Percentiles rank a stretch among this genome's conserved stretches.
Evolutionary conservation across 2,797 vertebrate species (phyloP).

Genomic region (Peromyscus eremicus): DNA sequence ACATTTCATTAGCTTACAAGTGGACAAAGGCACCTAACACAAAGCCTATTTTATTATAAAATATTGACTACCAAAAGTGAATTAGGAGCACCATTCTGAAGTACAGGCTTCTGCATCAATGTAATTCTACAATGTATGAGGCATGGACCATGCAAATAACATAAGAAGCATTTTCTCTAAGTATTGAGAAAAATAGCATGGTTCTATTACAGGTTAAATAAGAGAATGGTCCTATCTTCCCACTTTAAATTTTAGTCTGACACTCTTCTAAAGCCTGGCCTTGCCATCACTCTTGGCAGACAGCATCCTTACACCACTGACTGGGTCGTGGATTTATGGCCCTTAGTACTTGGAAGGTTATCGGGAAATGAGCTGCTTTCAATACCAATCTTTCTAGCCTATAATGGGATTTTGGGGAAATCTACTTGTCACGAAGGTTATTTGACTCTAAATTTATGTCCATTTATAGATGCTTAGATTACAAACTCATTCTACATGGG

Average conservation of each 20-base stretch:
- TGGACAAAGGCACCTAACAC: background rate
- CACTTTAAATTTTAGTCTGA: background rate
- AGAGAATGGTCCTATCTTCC: background rate
- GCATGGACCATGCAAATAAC: background rate
- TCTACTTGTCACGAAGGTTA: constrained; percentile 12
- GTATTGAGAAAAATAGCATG: background rate
- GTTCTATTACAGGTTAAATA: constrained; percentile 17
- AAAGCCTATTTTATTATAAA: background rate
- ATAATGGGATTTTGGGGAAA: constrained; percentile 45
- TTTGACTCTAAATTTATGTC: constrained; percentile 70
- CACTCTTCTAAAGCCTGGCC: background rate
- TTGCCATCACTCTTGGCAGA: constrained; percentile 21
- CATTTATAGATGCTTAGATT: constrained; percentile 45
- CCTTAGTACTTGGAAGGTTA: constrained; percentile 20
- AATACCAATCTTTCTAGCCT: constrained; percentile 50
- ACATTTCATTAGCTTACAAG: background rate
- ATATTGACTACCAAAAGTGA: background rate
- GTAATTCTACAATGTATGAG: background rate
- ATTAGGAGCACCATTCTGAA: background rate
- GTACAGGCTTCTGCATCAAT: background rate
- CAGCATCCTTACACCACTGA: background rate
- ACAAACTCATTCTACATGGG: constrained; percentile 61
- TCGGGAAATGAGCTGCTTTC: constrained; percentile 55
- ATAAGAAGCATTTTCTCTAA: background rate
- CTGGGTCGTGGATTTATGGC: constrained; percentile 61